These are phyloP conservation scores for Esox lucius DNA, from an alignment of 2,797 vertebrate species.

Conservation along the genomic window DNA sequence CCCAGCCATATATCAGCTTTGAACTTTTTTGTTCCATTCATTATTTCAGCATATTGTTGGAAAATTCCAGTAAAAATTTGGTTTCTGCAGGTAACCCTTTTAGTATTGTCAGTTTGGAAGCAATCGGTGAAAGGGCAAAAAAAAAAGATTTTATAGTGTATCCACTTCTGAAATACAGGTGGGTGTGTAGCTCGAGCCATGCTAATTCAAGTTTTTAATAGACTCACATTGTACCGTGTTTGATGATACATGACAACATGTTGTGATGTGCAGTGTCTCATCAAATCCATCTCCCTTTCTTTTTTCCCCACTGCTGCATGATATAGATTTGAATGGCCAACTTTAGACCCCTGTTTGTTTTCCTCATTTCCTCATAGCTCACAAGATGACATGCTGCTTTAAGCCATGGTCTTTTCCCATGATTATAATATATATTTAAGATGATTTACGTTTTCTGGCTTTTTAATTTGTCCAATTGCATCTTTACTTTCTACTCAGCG, in stretches of 20 bases:
- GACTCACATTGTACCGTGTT: no score
- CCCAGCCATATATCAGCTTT: no score
- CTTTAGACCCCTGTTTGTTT: neutral
- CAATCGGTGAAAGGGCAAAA: no score
- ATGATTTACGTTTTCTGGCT: conserved; percentile 51
- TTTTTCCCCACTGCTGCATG: conserved; percentile 1
- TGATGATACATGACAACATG: neutral
- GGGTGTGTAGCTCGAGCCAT: no score
- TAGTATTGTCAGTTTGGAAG: no score
- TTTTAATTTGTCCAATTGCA: conserved; percentile 63
- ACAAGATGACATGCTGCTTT: neutral
- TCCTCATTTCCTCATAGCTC: neutral
- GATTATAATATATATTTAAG: conserved; percentile 38
- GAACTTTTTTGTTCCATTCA: no score
- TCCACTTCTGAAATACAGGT: no score
- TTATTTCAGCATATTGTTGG: no score
- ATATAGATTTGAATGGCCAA: neutral
- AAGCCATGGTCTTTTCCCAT: conserved; percentile 50
- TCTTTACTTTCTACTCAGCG: conserved; percentile 76
- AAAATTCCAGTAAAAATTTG: no score
- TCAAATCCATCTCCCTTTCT: neutral
- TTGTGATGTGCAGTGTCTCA: neutral
- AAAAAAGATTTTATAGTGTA: no score
- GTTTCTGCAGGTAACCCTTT: no score
- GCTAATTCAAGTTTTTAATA: no score